Evolutionary conservation across 2,113 vertebrate species (phyloP).

Genomic region (Perca fluviatilis): DNA sequence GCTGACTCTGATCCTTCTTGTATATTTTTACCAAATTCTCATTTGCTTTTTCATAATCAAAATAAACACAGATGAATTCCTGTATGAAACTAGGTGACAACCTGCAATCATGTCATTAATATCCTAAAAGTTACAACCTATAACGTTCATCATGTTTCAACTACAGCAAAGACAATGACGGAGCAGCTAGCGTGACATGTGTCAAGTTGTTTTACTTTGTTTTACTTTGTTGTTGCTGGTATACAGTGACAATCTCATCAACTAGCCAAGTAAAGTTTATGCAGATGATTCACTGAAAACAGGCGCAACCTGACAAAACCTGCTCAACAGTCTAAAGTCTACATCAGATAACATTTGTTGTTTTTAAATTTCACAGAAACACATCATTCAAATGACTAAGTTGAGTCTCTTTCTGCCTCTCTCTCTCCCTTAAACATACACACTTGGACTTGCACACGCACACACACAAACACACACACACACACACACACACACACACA

Average conservation of each 20-base stretch:
- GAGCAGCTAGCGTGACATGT: constrained; percentile 24
- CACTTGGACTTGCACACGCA: neutral
- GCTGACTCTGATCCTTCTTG: neutral
- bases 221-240: constrained; percentile 19
- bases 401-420: neutral
- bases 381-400: constrained; percentile 47
- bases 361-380: constrained; percentile 65
- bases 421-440: constrained; percentile 11
- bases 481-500: constrained; percentile 54
- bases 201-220: constrained; percentile 31
- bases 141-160: constrained; percentile 57
- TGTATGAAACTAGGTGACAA: neutral
- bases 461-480: constrained; percentile 31
- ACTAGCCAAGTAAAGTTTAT: neutral
- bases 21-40: neutral
- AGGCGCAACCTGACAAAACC: neutral
- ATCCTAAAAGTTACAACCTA: constrained; percentile 44
- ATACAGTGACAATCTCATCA: neutral
- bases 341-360: constrained; percentile 47
- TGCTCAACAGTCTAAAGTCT: neutral
- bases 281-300: neutral
- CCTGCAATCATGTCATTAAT: neutral
- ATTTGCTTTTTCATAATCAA: neutral
- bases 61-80: neutral
- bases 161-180: constrained; percentile 34